Evolutionary conservation across 2,888 invertebrate genomes (phyloP).

Genomic region (Tetranychus piercei): DNA sequence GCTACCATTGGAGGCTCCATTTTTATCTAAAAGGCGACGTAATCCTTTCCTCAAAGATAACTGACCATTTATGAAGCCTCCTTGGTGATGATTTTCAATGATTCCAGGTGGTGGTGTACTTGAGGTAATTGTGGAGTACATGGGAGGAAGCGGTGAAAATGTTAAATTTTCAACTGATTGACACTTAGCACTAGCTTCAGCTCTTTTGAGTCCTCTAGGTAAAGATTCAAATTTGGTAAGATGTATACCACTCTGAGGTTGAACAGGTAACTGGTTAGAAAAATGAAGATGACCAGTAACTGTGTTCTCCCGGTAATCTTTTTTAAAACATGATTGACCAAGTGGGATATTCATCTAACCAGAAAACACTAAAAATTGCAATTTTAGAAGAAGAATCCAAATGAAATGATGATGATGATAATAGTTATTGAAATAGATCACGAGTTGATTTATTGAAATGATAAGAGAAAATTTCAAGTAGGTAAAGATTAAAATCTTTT

Average conservation of each 20-base stretch:
- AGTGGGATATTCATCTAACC: neutral
- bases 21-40: neutral
- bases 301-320: neutral
- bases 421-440: neutral
- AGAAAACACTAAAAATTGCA: neutral
- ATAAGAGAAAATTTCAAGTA: neutral
- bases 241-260: neutral
- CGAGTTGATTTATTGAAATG: neutral
- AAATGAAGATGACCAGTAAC: neutral
- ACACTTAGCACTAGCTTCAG: neutral
- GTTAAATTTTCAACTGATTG: neutral
- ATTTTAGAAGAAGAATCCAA: neutral
- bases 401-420: neutral
- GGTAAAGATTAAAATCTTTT: too few relatives aligned
- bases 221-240: neutral
- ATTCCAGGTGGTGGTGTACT: neutral
- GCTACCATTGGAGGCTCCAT: neutral
- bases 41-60: neutral
- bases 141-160: neutral
- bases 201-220: neutral
- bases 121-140: neutral
- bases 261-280: slow-evolving; percentile 2
- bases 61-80: neutral
- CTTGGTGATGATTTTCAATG: neutral
- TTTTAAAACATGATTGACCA: neutral